Conservation (phyloP, 1,140 invertebrate genomes). For the Samia ricini region DNA sequence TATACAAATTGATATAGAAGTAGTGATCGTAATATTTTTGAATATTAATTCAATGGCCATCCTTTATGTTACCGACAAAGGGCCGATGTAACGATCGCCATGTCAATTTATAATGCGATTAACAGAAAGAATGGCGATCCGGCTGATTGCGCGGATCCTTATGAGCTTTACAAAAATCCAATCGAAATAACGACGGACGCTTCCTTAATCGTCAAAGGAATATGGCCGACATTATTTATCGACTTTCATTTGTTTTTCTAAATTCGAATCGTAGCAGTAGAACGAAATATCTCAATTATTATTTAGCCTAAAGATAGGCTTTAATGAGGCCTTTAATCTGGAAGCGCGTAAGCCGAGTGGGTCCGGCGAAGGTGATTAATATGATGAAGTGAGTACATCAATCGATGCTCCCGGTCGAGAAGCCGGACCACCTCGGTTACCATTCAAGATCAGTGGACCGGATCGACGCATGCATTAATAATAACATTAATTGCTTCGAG, state of each 20-base stretch:
- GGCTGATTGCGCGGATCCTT: slow-evolving; percentile 56
- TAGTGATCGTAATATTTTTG: slow-evolving; percentile 45
- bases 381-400: slow-evolving; percentile 59
- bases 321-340: slow-evolving; percentile 67
- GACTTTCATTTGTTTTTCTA: slow-evolving; percentile 44
- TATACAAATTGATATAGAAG: slow-evolving; percentile 44
- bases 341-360: slow-evolving; percentile 69
- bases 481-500: slow-evolving; percentile 50
- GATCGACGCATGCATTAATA: slow-evolving; percentile 40
- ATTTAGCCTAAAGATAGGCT: slow-evolving; percentile 69
- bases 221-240: slow-evolving; percentile 47
- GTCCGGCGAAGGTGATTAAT: slow-evolving; percentile 57
- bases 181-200: slow-evolving; percentile 43
- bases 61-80: slow-evolving; percentile 59
- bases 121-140: slow-evolving; percentile 64
- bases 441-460: slow-evolving; percentile 31
- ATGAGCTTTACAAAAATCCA: slow-evolving; percentile 49
- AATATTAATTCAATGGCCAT: slow-evolving; percentile 46
- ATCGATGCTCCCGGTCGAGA: slow-evolving; percentile 35
- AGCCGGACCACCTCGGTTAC: slow-evolving; percentile 42
- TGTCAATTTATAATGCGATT: slow-evolving; percentile 72
- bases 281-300: slow-evolving; percentile 73
- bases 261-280: slow-evolving; percentile 50
- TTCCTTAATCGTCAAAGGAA: slow-evolving; percentile 35
- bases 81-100: slow-evolving; percentile 41